Evolutionary conservation across 2,113 vertebrate species (phyloP), one percentile per base, ranked within the genome.

Genomic region (Pycnonotus jocosus): DNA sequence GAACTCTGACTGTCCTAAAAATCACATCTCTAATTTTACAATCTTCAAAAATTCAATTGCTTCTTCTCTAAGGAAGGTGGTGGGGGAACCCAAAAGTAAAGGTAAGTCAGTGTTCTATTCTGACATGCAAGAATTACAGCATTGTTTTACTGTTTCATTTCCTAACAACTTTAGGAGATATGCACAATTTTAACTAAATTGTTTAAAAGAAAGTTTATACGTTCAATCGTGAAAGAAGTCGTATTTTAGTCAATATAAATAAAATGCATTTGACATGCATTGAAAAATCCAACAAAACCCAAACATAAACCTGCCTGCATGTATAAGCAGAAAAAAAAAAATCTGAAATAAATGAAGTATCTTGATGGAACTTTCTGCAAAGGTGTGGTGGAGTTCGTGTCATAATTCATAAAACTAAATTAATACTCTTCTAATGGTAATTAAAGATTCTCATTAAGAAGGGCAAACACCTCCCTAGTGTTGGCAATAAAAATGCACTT

Each of bases 361-460:
- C 62, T 71, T 58, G 42, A 57, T 44, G 69, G 35, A 72, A 87
- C 81, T 92, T 93, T 90, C 81, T 91, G 58, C 69, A 84, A 66
- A 69, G 73, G 65, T 68, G 79, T 83, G 84, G 82, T 94, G 80
- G 57, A 90, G 42, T n/a, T 84, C 17, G 65, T 65, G 92, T 95
- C 92, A 96, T 97, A 96, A 97, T 97, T 98, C 91, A 97, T 95
- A 93, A 97, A 95, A 97, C 93, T 95, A 97, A 97, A 98, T 98
- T 97, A 98, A 98, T 97, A 97, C 65, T 88, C 95, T 97, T 97
- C 95, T 91, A 98, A 96, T 95, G 92, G 97, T 98, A 98, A 98
- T 98, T 98, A 98, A 98, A 98, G 96, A 97, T 97, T 96, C 97
- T 97, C 96, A 98, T 98, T 98, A 98, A 97, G 95, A 95, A 95